These are phyloP conservation scores for Dasyornis broadbenti DNA, from an alignment of 2,113 vertebrate genomes.

Conservation along the genomic window DNA sequence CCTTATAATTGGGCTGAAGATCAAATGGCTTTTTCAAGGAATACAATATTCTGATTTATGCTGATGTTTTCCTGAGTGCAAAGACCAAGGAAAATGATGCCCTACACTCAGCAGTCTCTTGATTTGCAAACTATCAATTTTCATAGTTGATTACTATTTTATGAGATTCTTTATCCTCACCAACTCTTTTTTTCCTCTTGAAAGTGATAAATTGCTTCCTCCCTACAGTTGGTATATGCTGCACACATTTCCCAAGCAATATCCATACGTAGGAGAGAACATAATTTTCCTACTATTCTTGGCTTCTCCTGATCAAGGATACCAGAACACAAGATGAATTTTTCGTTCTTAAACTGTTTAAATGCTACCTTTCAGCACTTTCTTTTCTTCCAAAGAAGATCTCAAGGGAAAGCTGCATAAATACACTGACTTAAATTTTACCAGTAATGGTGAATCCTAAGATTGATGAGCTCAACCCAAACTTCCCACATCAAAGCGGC, in stretches of 20 bases:
- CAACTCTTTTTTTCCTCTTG: constrained; percentile 23
- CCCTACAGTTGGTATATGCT: not conserved
- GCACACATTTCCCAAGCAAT: not conserved
- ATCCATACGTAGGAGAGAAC: not conserved
- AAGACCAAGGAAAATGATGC: constrained; percentile 42
- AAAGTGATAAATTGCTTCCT: constrained; percentile 41
- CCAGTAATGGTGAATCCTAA: not conserved
- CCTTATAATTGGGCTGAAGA: not conserved
- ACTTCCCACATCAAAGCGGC: not conserved
- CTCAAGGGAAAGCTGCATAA: not conserved
- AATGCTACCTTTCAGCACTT: not conserved
- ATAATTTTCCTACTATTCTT: not conserved
- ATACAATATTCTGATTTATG: constrained; percentile 48
- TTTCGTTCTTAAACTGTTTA: not conserved
- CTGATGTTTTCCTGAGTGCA: constrained; percentile 29
- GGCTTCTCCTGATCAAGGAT: not conserved
- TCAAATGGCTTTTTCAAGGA: not conserved
- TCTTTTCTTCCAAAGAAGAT: not conserved
- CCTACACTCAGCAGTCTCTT: constrained; percentile 27
- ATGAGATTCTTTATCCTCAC: constrained; percentile 39
- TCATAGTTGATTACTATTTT: constrained; percentile 57
- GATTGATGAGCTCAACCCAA: not conserved
- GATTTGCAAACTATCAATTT: constrained; percentile 58
- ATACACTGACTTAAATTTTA: not conserved
- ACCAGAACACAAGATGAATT: not conserved